Conservation (phyloP, 2,888 invertebrate species). For the Alsophila aescularia region DNA sequence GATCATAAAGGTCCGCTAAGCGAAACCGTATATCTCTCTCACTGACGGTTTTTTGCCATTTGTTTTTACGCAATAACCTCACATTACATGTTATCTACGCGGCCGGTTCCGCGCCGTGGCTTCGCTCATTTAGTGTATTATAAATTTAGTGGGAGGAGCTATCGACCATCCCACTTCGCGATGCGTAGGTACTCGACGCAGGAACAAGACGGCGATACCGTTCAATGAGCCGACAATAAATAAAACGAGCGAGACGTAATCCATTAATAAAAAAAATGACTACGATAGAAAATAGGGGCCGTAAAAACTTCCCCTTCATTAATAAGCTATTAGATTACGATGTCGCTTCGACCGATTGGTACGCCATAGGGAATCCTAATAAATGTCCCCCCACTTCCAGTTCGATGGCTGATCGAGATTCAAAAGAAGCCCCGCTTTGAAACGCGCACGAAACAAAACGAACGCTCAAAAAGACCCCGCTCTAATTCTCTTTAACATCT, state of each 20-base stretch:
- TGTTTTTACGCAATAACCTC: constrained; percentile 79
- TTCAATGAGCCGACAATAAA: constrained; percentile 58
- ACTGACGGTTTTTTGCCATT: constrained; percentile 72
- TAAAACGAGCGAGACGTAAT: constrained; percentile 65
- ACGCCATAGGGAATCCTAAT: constrained; percentile 82
- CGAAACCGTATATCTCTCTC: constrained; percentile 70
- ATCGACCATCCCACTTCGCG: constrained; percentile 70
- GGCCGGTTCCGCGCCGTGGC: constrained; percentile 70
- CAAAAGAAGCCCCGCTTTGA: constrained; percentile 82
- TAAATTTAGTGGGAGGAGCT: constrained; percentile 82
- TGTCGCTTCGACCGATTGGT: constrained; percentile 80
- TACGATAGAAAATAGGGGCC: constrained; percentile 81
- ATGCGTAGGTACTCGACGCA: constrained; percentile 52
- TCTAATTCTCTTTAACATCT: constrained; percentile 85
- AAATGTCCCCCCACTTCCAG: constrained; percentile 82
- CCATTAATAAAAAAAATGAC: constrained; percentile 72
- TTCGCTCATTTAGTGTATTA: constrained; percentile 80
- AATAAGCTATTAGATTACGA: constrained; percentile 84
- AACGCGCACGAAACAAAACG: constrained; percentile 78
- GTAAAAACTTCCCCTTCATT: constrained; percentile 79
- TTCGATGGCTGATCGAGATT: constrained; percentile 81
- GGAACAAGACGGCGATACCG: constrained; percentile 75
- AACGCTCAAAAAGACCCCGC: constrained; percentile 79
- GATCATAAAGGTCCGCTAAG: constrained; percentile 71
- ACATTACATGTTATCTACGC: constrained; percentile 74